Evolutionary conservation across 2,888 invertebrate species (phyloP).

Genomic region (Rhimphoctona megacephalus): DNA sequence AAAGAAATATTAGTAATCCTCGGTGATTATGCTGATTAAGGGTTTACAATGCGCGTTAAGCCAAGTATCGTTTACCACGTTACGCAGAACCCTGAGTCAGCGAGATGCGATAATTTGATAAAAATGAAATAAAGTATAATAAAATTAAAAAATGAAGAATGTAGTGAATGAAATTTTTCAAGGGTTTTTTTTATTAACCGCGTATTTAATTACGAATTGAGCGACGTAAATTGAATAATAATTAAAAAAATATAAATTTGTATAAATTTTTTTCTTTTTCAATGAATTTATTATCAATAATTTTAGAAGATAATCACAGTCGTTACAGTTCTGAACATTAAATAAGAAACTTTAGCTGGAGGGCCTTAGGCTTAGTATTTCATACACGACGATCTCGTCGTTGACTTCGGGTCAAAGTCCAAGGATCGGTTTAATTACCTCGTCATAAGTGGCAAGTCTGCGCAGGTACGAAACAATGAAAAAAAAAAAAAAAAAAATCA

Average conservation of each 20-base stretch:
- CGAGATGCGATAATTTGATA: slow-evolving; percentile 72
- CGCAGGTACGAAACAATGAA: slow-evolving; percentile 14
- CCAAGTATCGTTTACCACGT: slow-evolving; percentile 74
- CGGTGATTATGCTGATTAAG: slow-evolving; percentile 60
- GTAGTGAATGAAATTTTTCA: too few species aligned
- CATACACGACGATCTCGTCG: slow-evolving; percentile 56
- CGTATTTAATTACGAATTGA: background rate
- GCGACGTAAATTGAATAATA: background rate
- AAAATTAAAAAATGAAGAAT: background rate
- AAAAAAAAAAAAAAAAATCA: background rate
- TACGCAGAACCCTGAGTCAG: slow-evolving; percentile 81
- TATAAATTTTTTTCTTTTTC: background rate
- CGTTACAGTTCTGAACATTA: background rate
- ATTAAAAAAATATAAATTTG: background rate
- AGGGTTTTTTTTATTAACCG: background rate
- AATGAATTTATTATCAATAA: background rate
- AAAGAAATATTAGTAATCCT: slow-evolving; percentile 54
- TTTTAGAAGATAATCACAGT: background rate
- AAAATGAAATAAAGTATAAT: background rate
- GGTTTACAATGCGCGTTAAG: slow-evolving; percentile 50
- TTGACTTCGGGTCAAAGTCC: slow-evolving; percentile 76
- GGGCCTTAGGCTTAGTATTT: background rate
- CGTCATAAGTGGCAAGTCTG: slow-evolving; percentile 53
- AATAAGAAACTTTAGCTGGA: background rate
- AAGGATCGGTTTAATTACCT: slow-evolving; percentile 77